phyloP scores from a whole-genome alignment of 2,113 vertebrate genomes.

The Camelus dromedarius region DNA sequence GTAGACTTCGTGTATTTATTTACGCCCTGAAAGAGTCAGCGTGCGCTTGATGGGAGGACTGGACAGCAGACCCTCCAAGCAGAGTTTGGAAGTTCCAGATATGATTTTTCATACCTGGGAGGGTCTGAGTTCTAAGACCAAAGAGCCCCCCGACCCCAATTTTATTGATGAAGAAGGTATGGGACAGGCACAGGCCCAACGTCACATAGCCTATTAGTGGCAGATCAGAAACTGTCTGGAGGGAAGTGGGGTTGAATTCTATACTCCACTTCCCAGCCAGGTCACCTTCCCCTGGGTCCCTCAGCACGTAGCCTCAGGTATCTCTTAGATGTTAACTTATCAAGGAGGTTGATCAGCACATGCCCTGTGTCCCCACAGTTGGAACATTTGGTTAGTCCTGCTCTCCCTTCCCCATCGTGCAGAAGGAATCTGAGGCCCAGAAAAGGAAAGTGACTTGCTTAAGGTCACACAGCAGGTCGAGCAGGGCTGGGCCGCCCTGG shows the following conservation, averaged over 20 bases:
- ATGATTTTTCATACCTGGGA: background rate
- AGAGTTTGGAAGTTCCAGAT: background rate
- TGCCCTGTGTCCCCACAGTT: background rate
- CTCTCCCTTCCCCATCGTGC: too few species aligned
- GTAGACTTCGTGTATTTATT: background rate
- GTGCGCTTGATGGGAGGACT: rapidly evolving
- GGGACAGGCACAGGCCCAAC: background rate
- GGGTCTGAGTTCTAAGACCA: background rate
- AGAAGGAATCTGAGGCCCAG: background rate
- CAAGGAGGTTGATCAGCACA: background rate
- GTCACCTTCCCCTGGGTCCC: background rate
- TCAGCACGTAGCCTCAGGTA: background rate
- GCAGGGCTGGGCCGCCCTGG: too few species aligned
- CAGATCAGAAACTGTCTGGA: background rate
- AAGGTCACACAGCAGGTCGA: background rate
- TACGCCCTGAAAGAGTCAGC: background rate
- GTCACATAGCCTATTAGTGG: background rate
- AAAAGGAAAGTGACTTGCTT: background rate
- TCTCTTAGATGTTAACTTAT: background rate
- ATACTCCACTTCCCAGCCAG: background rate
- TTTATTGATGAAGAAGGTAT: background rate
- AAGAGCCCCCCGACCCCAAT: background rate
- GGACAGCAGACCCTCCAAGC: background rate
- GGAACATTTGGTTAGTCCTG: background rate
- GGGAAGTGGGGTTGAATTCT: background rate